A percentile compares a stretch with the other conserved stretches of the same genome.
Conservation (phyloP, 2,113 vertebrate genomes). For the Piaya cayana region DNA sequence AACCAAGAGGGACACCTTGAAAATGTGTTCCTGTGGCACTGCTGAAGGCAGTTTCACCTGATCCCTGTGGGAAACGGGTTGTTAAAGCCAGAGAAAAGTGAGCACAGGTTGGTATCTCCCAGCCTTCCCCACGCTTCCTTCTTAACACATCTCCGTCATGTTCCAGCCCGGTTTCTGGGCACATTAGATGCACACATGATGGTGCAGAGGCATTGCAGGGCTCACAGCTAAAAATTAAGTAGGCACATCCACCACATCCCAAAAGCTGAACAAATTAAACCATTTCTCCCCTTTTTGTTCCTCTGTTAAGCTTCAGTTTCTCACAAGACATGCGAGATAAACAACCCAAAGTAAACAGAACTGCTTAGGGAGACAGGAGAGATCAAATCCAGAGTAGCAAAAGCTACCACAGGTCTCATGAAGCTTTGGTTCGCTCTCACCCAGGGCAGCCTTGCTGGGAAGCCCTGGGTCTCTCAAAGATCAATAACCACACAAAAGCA, state of each 20-base stretch:
- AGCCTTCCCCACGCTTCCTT: not conserved
- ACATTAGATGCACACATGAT: not conserved
- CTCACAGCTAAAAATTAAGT: not conserved
- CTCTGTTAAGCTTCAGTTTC: not conserved
- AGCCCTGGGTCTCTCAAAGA: not conserved
- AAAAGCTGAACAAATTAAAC: not conserved
- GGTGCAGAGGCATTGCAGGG: not conserved
- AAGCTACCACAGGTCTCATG: not conserved
- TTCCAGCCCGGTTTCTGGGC: not conserved
- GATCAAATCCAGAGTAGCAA: not conserved
- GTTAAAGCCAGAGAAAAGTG: not conserved
- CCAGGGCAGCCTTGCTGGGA: not conserved
- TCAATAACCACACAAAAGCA: not conserved
- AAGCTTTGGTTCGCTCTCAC: not conserved
- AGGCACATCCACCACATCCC: not conserved
- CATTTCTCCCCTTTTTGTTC: not conserved
- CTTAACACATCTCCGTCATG: not conserved
- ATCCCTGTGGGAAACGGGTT: not conserved
- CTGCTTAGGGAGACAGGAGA: not conserved
- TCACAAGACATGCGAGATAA: not conserved
- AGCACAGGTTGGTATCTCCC: not conserved
- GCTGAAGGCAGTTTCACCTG: not conserved
- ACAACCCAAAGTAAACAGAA: not conserved
- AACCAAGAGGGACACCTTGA: slow-evolving; percentile 27
- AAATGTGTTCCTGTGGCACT: not conserved